Base-by-base conservation (phyloP, 2,797 vertebrate species). In the Diglossa cyanea region DNA sequence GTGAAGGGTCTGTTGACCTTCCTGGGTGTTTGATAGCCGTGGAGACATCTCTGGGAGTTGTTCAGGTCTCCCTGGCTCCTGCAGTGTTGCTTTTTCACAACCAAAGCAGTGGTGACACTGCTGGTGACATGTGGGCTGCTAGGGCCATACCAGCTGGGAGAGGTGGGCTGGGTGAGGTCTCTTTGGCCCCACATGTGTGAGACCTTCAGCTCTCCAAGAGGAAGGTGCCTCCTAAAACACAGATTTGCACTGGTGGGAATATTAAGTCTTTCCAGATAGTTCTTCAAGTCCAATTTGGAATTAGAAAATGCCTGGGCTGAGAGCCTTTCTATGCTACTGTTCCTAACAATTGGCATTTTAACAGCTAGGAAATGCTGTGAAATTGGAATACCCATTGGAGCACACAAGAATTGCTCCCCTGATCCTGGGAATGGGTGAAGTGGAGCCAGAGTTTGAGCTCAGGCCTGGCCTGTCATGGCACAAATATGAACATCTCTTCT, bases 171-270 rank as follows among this genome's bases (percentile, higher is more conserved):
- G 26, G 7, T 57, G 67, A 45, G 20, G 7, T 28, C 0, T 68
- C 47, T 77, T 53, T 75, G 42, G 17, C 19, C 31, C n/a, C 7
- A 6, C 0, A 0, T 5, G 4, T 28, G 9, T 25, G 84, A 86
- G 33, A 61, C 28, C 31, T 66, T n/a, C 20, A 57, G 35, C 35
- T 35, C 35, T 35, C 35, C 35, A 35, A 35, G 35, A 35, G 35
- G 35, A 35, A 35, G 35, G 35, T 35, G 35, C 39, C 5, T 70
- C 90, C 66, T 48, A 60, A 66, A 74, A 19, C 15, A 42, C 10
- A 17, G 25, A 28, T 73, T 92, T 66, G 31, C 30, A 4, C 25
- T 24, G 42, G 2, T 37, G 58, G 39, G 48, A 45, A 5, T 48
- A 14, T 18, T 10, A 5, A 35, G 17, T 73, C 55, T 72, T 68